These are phyloP conservation scores for Nanorana parkeri DNA, from an alignment of 2,113 vertebrate species.

Conservation along the genomic window DNA sequence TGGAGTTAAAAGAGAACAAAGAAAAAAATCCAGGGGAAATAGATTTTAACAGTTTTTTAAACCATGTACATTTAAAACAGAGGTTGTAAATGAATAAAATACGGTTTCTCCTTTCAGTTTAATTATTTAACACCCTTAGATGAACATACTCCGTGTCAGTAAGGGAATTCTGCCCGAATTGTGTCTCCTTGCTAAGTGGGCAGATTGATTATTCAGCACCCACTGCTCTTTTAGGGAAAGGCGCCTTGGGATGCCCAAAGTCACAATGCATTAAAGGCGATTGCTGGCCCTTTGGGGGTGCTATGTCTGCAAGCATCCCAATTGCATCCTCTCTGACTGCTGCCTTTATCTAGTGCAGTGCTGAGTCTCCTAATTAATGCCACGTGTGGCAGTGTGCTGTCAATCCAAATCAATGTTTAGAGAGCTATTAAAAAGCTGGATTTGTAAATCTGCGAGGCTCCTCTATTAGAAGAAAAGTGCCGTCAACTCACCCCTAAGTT, in stretches of 20 bases:
- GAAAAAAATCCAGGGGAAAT: neutral
- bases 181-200: slow-evolving; percentile 54
- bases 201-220: slow-evolving; percentile 62
- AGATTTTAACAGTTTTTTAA: neutral
- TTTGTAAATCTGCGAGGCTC: slow-evolving; percentile 78
- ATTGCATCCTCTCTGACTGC: slow-evolving; percentile 77
- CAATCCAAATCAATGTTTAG: slow-evolving; percentile 85
- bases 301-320: slow-evolving; percentile 72
- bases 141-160: slow-evolving; percentile 35
- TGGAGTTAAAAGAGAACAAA: neutral
- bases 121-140: slow-evolving; percentile 47
- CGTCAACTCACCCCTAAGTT: slow-evolving; percentile 75
- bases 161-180: slow-evolving; percentile 44
- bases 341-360: slow-evolving; percentile 75
- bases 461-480: slow-evolving; percentile 69
- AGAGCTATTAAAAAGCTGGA: slow-evolving; percentile 83
- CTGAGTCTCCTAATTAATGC: slow-evolving; percentile 82
- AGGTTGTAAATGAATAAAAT: neutral
- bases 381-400: slow-evolving; percentile 81
- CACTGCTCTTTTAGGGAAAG: slow-evolving; percentile 68
- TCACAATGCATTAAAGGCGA: slow-evolving; percentile 71
- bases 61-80: neutral
- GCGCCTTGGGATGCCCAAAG: slow-evolving; percentile 68
- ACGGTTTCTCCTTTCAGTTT: slow-evolving; percentile 1
- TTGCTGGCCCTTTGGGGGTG: slow-evolving; percentile 72